Evolutionary conservation across 2,888 invertebrate genomes (phyloP).

Genomic region (Tuta absoluta): DNA sequence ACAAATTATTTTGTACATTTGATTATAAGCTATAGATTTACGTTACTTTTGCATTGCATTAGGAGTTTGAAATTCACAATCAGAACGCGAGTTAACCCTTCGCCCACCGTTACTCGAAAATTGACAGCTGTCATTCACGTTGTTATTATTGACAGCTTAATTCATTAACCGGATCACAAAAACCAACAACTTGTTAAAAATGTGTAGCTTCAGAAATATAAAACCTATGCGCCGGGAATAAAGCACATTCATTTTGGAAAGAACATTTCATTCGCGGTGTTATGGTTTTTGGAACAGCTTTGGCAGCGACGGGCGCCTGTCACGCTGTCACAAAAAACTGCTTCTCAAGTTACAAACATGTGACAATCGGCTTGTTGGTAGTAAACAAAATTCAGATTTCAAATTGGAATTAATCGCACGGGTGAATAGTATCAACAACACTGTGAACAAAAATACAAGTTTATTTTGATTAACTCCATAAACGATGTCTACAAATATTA

Average conservation of each 20-base stretch:
- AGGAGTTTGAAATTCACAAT: constrained; percentile 34
- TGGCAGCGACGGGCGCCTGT: neutral
- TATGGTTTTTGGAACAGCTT: neutral
- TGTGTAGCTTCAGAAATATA: constrained; percentile 30
- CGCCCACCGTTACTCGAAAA: constrained; percentile 59
- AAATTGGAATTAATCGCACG: constrained; percentile 1
- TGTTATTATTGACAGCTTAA: constrained; percentile 70
- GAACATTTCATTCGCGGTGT: neutral
- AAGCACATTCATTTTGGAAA: neutral
- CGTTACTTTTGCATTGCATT: constrained; percentile 32
- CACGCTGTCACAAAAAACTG: constrained; percentile 4
- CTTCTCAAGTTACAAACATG: constrained; percentile 5
- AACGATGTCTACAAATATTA: constrained; percentile 4
- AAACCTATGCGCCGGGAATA: constrained; percentile 29
- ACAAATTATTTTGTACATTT: constrained; percentile 48
- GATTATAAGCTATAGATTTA: constrained; percentile 38
- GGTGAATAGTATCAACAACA: neutral
- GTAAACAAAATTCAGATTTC: neutral
- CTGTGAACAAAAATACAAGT: neutral
- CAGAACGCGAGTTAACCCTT: constrained; percentile 46
- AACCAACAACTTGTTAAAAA: constrained; percentile 37
- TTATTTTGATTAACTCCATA: constrained; percentile 3
- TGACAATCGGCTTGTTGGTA: constrained; percentile 4
- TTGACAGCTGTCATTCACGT: constrained; percentile 71
- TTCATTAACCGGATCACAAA: constrained; percentile 58